Evolutionary conservation across 2,797 vertebrate genomes (phyloP).

Genomic region (Chrosomus eos): DNA sequence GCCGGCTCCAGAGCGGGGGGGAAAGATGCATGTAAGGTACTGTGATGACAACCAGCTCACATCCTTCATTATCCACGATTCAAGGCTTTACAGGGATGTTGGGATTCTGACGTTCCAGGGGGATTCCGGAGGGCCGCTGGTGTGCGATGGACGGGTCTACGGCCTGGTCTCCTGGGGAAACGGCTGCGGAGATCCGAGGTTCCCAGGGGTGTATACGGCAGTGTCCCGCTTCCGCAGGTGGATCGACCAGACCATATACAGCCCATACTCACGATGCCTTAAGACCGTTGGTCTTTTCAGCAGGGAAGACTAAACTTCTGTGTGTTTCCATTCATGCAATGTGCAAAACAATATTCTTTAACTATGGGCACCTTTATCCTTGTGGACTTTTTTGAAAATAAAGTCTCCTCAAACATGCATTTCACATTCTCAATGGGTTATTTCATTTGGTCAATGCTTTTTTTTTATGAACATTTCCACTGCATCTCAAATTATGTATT

Average conservation of each 20-base stretch:
- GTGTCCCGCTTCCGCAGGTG: conserved; percentile 79
- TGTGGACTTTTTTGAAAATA: neutral
- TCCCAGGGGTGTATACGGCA: conserved; percentile 78
- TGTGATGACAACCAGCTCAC: neutral
- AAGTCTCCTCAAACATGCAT: neutral
- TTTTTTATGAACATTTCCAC: neutral
- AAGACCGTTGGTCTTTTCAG: conserved; percentile 49
- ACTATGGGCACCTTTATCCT: neutral
- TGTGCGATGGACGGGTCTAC: conserved; percentile 75
- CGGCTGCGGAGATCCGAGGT: conserved; percentile 73
- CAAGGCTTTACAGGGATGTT: conserved; percentile 24
- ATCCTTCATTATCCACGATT: neutral
- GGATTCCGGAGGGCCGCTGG: conserved; percentile 79
- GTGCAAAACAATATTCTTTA: neutral
- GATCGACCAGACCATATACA: conserved; percentile 80
- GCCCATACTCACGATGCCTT: conserved; percentile 64
- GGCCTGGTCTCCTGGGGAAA: conserved; percentile 83
- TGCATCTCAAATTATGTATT: neutral
- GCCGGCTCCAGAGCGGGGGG: conserved; percentile 76
- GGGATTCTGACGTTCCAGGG: conserved; percentile 70
- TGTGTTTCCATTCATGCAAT: neutral
- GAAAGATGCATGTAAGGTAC: conserved; percentile 81
- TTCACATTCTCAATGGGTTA: neutral
- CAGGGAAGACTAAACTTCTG: neutral
- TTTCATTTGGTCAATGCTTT: neutral